phyloP scores from a whole-genome alignment of 2,888 invertebrate species.

The Synergus japonicus region DNA sequence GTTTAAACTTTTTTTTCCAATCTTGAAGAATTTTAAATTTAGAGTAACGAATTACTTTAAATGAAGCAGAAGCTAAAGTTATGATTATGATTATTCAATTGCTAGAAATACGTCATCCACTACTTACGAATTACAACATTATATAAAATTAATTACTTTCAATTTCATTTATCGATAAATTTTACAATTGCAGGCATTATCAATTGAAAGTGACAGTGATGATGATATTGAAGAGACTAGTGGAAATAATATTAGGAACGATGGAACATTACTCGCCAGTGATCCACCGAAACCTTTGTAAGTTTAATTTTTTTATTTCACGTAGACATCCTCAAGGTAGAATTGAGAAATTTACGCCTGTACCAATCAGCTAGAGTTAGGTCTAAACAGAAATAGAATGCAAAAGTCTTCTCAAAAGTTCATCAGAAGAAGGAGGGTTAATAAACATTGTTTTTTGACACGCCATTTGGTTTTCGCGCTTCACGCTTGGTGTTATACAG shows the following conservation, averaged over 20 bases:
- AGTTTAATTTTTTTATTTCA: constrained; percentile 77
- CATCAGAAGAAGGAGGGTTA: too few relatives aligned
- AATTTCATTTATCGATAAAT: not conserved
- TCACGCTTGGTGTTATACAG: too few relatives aligned
- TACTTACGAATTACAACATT: not conserved
- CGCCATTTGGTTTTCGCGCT: too few relatives aligned
- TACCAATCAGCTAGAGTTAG: too few relatives aligned
- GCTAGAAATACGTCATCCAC: not conserved
- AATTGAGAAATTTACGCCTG: too few relatives aligned
- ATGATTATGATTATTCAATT: not conserved
- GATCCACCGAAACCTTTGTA: constrained; percentile 98
- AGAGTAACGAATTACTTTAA: too few relatives aligned
- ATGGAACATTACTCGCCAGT: constrained; percentile 96
- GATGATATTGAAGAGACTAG: constrained; percentile 91
- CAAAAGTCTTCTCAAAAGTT: too few relatives aligned
- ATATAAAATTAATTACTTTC: not conserved
- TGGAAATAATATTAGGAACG: constrained; percentile 89
- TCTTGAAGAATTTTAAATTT: too few relatives aligned
- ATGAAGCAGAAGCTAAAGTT: not conserved
- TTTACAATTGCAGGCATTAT: constrained; percentile 66
- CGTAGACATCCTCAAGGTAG: not conserved
- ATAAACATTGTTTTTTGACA: too few relatives aligned
- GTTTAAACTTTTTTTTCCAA: too few relatives aligned
- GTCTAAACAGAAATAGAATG: too few relatives aligned
- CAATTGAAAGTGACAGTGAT: constrained; percentile 81